A percentile compares a stretch with the other conserved stretches of the same genome.
Evolutionary conservation across 2,888 invertebrate genomes (phyloP).

Genomic region (Rhagonycha fulva): DNA sequence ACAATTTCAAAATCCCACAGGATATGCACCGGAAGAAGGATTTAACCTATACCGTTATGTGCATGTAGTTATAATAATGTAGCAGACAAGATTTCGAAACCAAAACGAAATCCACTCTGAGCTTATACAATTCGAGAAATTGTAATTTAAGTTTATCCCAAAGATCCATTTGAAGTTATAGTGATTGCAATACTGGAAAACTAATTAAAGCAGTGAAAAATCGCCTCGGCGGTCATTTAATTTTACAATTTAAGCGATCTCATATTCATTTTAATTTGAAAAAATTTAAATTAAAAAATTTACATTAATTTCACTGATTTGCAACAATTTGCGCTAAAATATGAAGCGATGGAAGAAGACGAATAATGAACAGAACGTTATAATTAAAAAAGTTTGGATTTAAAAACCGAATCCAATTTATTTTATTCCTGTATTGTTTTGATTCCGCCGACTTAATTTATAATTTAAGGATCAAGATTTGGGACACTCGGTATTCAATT

Average conservation of each 20-base stretch:
- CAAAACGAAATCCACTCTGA: constrained; percentile 7
- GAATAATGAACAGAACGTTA: constrained; percentile 14
- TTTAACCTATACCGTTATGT: constrained; percentile 18
- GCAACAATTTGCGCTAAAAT: constrained; percentile 27
- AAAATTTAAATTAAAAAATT: constrained; percentile 29
- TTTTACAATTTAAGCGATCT: constrained; percentile 6
- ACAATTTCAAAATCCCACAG: constrained; percentile 11
- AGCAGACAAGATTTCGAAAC: constrained; percentile 12
- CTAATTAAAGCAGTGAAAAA: neutral
- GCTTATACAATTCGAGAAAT: constrained; percentile 2
- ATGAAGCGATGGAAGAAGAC: constrained; percentile 8
- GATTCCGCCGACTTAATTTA: neutral
- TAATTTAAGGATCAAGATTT: neutral
- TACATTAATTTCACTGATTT: constrained; percentile 30
- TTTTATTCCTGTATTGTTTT: neutral
- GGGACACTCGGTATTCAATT: neutral
- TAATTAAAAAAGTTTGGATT: constrained; percentile 27
- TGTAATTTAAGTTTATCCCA: constrained; percentile 8
- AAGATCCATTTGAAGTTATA: neutral
- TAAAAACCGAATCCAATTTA: neutral
- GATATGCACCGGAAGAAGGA: constrained; percentile 17
- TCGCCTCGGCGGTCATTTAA: neutral
- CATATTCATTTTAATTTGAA: constrained; percentile 22
- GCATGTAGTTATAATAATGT: constrained; percentile 24
- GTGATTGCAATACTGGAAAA: neutral